phyloP scores from a whole-genome alignment of 1,140 invertebrate genomes.

The Dreissena rostriformis region DNA sequence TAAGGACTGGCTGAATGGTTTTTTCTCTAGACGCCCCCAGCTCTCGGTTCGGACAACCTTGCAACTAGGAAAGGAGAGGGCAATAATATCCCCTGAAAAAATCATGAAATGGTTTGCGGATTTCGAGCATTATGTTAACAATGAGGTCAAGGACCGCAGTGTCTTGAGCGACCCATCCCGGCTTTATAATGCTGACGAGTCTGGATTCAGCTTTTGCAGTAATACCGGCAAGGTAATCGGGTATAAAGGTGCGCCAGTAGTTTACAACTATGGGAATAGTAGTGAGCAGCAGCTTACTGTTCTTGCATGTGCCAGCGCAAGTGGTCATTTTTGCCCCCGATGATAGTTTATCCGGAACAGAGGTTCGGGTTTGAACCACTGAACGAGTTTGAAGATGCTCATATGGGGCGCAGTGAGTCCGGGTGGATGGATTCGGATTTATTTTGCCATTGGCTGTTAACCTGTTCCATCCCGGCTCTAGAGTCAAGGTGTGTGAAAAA shows the following conservation, averaged over 20 bases:
- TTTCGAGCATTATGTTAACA: slow-evolving; percentile 23
- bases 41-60: not conserved
- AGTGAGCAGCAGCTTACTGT: slow-evolving; percentile 18
- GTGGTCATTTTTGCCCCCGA: not conserved
- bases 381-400: slow-evolving; percentile 19
- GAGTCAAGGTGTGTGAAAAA: not conserved
- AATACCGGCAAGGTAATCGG: slow-evolving; percentile 28
- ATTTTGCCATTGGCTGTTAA: slow-evolving; percentile 18
- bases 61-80: slow-evolving; percentile 37
- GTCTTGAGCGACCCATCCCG: slow-evolving; percentile 14
- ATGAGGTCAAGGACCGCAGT: not conserved
- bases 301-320: slow-evolving; percentile 17
- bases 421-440: slow-evolving; percentile 35
- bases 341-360: slow-evolving; percentile 25
- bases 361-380: slow-evolving; percentile 14
- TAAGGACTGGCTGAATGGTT: slow-evolving; percentile 18
- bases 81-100: slow-evolving; percentile 17
- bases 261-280: slow-evolving; percentile 29
- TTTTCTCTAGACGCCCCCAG: slow-evolving; percentile 32
- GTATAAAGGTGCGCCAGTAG: slow-evolving; percentile 26
- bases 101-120: slow-evolving; percentile 35
- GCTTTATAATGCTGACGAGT: slow-evolving; percentile 42
- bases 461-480: not conserved
- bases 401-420: slow-evolving; percentile 1
- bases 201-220: slow-evolving; percentile 34